Conservation (phyloP, 2,888 invertebrate species). For the Cremastinae sp. region DNA sequence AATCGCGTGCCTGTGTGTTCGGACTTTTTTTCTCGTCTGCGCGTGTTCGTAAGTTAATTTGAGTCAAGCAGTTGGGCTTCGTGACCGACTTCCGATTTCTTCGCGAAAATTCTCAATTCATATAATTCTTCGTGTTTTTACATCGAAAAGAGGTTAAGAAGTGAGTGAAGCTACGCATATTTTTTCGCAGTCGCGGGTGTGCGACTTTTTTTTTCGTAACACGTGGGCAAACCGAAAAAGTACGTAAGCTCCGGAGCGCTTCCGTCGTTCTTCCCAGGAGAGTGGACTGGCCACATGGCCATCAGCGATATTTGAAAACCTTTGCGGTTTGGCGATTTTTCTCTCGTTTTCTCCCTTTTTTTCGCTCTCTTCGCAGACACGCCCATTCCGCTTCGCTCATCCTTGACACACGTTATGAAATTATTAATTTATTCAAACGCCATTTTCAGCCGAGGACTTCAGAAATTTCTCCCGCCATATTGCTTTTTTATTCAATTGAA, state of each 20-base stretch:
- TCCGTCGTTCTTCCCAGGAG: constrained; percentile 19
- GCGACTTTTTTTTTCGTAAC: constrained; percentile 1
- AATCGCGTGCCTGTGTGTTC: background rate
- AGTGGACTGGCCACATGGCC: constrained; percentile 39
- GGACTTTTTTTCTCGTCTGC: background rate
- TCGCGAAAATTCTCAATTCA: background rate
- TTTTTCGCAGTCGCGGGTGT: background rate
- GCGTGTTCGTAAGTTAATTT: constrained; percentile 40
- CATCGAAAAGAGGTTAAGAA: background rate
- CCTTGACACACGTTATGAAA: constrained; percentile 19
- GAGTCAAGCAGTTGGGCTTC: constrained; percentile 32
- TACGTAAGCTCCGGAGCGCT: constrained; percentile 24
- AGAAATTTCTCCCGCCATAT: background rate
- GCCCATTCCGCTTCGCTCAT: constrained; percentile 44
- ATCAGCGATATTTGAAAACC: constrained; percentile 40
- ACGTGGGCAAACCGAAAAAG: constrained; percentile 10
- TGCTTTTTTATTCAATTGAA: background rate
- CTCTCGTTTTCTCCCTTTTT: background rate
- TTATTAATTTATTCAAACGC: constrained; percentile 6
- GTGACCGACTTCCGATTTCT: constrained; percentile 50
- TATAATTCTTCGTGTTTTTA: background rate
- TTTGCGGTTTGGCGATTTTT: constrained; percentile 29
- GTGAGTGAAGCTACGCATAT: background rate
- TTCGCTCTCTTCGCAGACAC: constrained; percentile 26
- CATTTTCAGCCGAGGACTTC: background rate